These are phyloP conservation scores for Lamellibrachia columna DNA, from an alignment of 2,888 invertebrate species.

Conservation along the genomic window DNA sequence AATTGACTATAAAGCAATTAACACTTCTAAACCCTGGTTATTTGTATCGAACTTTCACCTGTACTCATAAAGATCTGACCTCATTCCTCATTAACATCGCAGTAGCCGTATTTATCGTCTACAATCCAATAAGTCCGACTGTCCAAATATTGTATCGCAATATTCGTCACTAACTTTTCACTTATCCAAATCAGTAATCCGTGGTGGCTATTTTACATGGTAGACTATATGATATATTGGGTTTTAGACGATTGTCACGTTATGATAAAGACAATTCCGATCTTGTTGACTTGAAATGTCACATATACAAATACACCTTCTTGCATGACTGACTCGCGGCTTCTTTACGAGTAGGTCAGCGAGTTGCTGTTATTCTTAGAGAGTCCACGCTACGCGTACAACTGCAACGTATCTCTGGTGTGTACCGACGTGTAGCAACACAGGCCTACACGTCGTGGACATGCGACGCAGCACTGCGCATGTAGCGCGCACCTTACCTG, in stretches of 20 bases:
- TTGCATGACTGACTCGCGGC: no score
- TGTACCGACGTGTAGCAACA: neutral
- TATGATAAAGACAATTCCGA: no score
- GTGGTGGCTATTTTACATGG: no score
- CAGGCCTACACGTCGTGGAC: neutral
- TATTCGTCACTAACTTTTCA: no score
- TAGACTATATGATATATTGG: no score
- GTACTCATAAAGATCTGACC: neutral
- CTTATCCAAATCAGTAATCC: no score
- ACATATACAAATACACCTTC: no score
- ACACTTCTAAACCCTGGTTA: neutral
- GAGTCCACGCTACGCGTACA: neutral
- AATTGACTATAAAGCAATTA: neutral
- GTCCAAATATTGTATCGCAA: neutral
- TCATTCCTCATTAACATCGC: neutral
- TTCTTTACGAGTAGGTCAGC: no score
- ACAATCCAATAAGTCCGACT: neutral
- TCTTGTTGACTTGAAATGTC: no score
- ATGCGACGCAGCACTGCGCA: neutral
- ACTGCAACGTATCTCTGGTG: neutral
- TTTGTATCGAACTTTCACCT: neutral
- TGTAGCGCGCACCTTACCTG: neutral
- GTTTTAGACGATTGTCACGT: no score
- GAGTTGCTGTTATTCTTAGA: neutral
- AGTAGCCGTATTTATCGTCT: neutral